These are phyloP conservation scores for Parascotia fuliginaria DNA, from an alignment of 2,888 invertebrate species.

Conservation along the genomic window DNA sequence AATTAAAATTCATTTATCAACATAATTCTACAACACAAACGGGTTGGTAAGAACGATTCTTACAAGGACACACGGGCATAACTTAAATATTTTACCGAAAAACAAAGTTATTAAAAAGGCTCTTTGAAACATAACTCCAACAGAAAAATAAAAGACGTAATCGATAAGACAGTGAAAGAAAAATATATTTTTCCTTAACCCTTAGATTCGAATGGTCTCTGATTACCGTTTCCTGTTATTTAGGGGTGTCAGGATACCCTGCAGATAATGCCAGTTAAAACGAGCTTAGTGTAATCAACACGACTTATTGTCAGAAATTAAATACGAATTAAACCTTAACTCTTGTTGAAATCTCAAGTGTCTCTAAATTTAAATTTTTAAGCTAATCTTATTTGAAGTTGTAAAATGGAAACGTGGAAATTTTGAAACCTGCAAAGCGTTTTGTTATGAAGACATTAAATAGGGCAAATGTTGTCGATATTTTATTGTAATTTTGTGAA, in stretches of 20 bases:
- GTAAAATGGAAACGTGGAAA: too few relatives aligned
- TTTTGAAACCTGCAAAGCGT: too few relatives aligned
- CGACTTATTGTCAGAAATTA: conserved; percentile 14
- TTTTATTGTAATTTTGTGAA: too few relatives aligned
- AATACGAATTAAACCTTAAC: conserved; percentile 1
- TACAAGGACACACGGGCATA: too few relatives aligned
- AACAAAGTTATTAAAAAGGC: too few relatives aligned
- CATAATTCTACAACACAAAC: too few relatives aligned
- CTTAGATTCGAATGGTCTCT: conserved; percentile 17
- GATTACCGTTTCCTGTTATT: conserved; percentile 30
- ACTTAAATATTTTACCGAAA: too few relatives aligned
- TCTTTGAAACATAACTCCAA: not conserved
- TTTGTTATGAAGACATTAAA: too few relatives aligned
- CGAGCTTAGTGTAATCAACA: conserved; percentile 21
- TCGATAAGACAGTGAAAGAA: conserved; percentile 17
- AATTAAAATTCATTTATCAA: too few relatives aligned
- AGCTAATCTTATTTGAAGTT: not conserved
- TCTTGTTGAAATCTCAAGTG: not conserved
- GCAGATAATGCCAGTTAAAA: conserved; percentile 23
- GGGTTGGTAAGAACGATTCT: too few relatives aligned
- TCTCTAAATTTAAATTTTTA: not conserved
- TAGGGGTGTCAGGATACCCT: conserved; percentile 17
- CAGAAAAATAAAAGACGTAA: conserved; percentile 10
- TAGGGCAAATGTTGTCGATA: too few relatives aligned
- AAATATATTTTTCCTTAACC: conserved; percentile 34